Conservation (phyloP, 2,797 vertebrate species). For the Meriones psammophilus region DNA sequence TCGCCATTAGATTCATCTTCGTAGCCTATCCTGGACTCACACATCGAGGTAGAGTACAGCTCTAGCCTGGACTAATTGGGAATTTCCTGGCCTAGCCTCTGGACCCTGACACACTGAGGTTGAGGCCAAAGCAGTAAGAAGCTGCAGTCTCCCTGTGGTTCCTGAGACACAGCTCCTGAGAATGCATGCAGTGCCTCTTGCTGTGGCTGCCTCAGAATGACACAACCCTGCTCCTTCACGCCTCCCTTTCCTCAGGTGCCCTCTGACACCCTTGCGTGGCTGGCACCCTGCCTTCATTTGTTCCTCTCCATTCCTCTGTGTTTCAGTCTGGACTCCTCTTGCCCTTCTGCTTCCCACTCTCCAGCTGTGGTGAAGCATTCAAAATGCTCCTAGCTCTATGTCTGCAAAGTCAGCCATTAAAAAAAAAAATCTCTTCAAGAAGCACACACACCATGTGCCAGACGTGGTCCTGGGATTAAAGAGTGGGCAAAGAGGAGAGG, state of each 20-base stretch:
- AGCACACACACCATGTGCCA: neutral
- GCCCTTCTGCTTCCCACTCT: neutral
- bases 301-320: neutral
- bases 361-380: neutral
- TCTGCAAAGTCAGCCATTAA: constrained; percentile 9
- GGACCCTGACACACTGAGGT: neutral
- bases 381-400: neutral
- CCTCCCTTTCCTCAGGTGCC: neutral
- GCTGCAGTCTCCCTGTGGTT: rapidly evolving
- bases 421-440: neutral
- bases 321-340: neutral
- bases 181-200: rapidly evolving
- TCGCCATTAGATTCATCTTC: neutral
- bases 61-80: neutral
- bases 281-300: neutral
- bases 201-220: too few relatives aligned
- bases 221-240: neutral
- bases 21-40: neutral
- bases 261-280: neutral
- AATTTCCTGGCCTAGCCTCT: neutral
- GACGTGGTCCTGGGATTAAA: neutral
- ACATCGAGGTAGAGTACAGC: neutral
- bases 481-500: neutral
- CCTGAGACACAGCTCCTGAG: rapidly evolving
- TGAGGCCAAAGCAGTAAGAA: neutral